A percentile compares a stretch with the other conserved stretches of the same genome.
These are phyloP conservation scores for Spilogale gracilis DNA, from an alignment of 2,113 vertebrate genomes.

Conservation along the genomic window DNA sequence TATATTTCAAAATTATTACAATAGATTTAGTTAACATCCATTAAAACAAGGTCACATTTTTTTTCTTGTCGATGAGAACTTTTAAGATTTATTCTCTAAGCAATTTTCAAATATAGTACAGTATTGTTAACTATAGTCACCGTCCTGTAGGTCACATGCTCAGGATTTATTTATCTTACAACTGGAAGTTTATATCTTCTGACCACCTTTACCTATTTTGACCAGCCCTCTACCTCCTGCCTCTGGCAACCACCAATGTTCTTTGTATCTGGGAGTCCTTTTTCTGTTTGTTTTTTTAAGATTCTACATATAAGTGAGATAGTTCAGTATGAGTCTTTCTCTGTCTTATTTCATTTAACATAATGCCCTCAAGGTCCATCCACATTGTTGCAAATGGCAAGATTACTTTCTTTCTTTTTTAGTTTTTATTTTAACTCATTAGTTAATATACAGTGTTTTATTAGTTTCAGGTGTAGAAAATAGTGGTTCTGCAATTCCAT, in stretches of 20 bases:
- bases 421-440: not conserved
- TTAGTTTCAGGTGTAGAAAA: not conserved
- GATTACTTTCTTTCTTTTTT: not conserved
- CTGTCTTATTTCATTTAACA: not conserved
- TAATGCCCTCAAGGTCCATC: not conserved
- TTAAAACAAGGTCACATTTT: not conserved
- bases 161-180: not conserved
- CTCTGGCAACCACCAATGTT: not conserved
- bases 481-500: not conserved
- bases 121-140: not conserved
- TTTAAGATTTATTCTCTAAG: not conserved
- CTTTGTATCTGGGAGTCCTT: not conserved
- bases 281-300: not conserved
- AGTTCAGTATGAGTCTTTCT: not conserved
- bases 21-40: not conserved
- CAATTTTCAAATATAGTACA: not conserved
- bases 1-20: not conserved
- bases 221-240: not conserved
- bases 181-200: not conserved
- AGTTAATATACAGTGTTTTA: not conserved
- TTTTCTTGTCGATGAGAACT: constrained; percentile 21
- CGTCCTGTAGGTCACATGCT: not conserved
- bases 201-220: not conserved
- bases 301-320: not conserved
- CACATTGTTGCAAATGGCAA: not conserved